Conservation (phyloP, 2,797 vertebrate species). For the Gambelia wislizenii region DNA sequence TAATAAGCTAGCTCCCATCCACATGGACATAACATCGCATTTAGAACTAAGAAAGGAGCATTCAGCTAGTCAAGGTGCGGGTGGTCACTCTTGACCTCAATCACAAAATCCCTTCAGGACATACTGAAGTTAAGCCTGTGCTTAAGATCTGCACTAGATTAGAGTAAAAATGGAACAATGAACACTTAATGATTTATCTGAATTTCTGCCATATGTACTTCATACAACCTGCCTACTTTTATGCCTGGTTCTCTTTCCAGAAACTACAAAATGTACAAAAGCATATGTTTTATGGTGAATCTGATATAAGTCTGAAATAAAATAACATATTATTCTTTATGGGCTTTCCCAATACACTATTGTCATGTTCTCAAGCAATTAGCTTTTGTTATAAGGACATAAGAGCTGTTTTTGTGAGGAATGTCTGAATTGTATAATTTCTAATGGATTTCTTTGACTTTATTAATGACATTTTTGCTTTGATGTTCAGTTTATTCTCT, state of each 20-base stretch:
- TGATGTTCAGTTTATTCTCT: slow-evolving; percentile 50
- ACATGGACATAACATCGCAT: not conserved
- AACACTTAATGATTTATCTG: not conserved
- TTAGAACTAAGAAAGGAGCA: not conserved
- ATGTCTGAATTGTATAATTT: not conserved
- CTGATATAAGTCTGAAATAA: not conserved
- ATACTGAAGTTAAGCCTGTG: slow-evolving; percentile 23
- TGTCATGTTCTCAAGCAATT: not conserved
- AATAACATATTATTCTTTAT: not conserved
- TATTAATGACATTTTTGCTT: slow-evolving; percentile 40
- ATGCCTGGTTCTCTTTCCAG: not conserved
- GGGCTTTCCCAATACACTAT: too few relatives aligned
- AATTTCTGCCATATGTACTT: not conserved
- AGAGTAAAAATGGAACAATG: slow-evolving; percentile 5
- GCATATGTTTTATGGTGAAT: not conserved
- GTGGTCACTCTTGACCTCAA: slow-evolving; percentile 26
- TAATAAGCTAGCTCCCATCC: not conserved
- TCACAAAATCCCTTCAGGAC: slow-evolving; percentile 31
- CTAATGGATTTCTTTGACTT: not conserved
- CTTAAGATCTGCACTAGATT: slow-evolving; percentile 19
- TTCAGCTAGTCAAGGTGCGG: not conserved
- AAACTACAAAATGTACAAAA: not conserved
- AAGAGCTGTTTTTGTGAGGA: not conserved
- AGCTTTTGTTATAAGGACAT: not conserved
- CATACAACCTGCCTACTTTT: not conserved